Conservation (phyloP, 2,888 invertebrate species). For the Philopedon plagiatum region DNA sequence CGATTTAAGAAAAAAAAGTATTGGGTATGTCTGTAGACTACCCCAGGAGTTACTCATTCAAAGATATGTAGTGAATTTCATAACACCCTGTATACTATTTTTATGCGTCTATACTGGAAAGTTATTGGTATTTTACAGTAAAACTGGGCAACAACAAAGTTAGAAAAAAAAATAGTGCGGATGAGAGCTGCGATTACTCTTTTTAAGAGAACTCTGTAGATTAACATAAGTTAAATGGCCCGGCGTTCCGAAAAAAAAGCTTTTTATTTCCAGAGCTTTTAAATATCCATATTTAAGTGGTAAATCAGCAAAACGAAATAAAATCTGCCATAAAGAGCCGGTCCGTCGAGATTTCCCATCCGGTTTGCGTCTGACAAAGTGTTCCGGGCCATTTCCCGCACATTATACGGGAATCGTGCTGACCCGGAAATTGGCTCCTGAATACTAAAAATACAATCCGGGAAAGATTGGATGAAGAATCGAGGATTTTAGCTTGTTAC, state of each 20-base stretch:
- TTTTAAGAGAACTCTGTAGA: no score
- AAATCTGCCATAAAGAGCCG: slow-evolving; percentile 33
- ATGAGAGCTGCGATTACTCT: no score
- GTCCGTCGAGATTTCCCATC: slow-evolving; percentile 44
- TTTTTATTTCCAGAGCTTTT: not conserved
- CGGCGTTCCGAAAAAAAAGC: not conserved
- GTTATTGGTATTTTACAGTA: no score
- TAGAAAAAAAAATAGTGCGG: no score
- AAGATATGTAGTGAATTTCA: no score
- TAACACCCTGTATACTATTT: no score
- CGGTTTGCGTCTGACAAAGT: slow-evolving; percentile 41
- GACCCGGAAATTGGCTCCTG: slow-evolving; percentile 46
- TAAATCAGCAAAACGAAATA: slow-evolving; percentile 34
- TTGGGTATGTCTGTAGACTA: no score
- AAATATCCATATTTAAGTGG: slow-evolving; percentile 28
- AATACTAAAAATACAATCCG: slow-evolving; percentile 34
- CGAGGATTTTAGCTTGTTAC: not conserved
- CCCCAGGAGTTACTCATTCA: no score
- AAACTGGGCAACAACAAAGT: no score
- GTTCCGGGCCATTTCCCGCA: slow-evolving; percentile 49
- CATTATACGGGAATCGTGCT: slow-evolving; percentile 46
- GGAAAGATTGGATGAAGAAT: slow-evolving; percentile 1
- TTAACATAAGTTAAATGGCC: no score
- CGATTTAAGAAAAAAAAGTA: no score
- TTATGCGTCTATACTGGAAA: no score